Base-by-base conservation (phyloP, 2,888 invertebrate species). In the Xylocampa areola region DNA sequence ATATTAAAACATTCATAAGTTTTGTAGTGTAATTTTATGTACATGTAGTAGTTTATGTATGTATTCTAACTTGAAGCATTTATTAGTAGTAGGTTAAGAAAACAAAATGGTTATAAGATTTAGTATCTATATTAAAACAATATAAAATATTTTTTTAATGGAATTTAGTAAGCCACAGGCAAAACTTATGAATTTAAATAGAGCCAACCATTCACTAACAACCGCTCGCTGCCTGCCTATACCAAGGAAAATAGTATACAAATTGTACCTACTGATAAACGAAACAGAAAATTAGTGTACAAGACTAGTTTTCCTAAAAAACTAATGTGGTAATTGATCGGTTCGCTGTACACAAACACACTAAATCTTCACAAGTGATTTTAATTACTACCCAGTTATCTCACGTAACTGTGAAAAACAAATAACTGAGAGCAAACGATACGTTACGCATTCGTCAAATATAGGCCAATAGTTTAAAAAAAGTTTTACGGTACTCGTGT, bases 381-480 rank as follows among this genome's bases (percentile, higher is more conserved):
- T 70, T 74, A 66, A 70, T 75, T 68, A 52, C 64, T n/a, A 29
- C 5, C 44, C 45, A 53, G 52, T 53, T 61, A 65, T 66, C 62
- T 71, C 49, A 63, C 61, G 57, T 37, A 72, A 67, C 61, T 47
- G 25, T 40, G 59, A 61, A 62, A 66, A 73, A 57, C 51, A 66
- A 73, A 68, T 71, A 70, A 66, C 66, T 52, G 63, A 36, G 36
- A 59, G 63, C 58, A 60, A 49, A 58, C 71, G 62, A 67, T 71
- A 72, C 66, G 55, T 68, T 59, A 60, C 70, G 55, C 63, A 63
- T 62, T 63, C 50, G 58, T 67, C 67, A 66, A 64, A 84, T 79
- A 78, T 80, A 80, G 79, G 79, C 72, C 79, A 77, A 68, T 76
- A 68, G 73, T 72, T 76, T 79, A 75, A 78, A 82, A 63, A 80